phyloP scores from a whole-genome alignment of 2,113 vertebrate species.

The Hyperopisus bebe region DNA sequence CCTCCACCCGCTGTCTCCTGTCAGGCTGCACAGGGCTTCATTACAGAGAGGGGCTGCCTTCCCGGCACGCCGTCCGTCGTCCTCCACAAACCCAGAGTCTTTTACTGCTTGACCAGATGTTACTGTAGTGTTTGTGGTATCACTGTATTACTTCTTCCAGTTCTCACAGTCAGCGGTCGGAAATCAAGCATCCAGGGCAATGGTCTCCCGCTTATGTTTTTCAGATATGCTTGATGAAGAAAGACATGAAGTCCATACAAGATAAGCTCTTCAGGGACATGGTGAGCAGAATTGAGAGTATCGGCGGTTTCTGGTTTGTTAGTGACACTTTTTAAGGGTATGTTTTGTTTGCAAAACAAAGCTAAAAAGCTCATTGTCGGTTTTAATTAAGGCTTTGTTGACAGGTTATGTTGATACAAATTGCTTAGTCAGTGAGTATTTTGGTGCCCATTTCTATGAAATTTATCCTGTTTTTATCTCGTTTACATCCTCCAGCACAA shows the following conservation, averaged over 20 bases:
- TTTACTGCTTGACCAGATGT: background rate
- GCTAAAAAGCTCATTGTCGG: background rate
- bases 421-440: background rate
- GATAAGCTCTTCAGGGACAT: constrained; percentile 60
- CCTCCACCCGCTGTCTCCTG: too few relatives aligned
- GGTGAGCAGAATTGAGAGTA: constrained; percentile 44
- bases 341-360: background rate
- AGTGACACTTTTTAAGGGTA: background rate
- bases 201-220: constrained; percentile 32
- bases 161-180: background rate
- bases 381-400: background rate
- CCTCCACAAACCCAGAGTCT: background rate
- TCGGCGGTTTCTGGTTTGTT: background rate
- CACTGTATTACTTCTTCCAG: background rate
- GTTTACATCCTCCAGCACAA: constrained; percentile 47
- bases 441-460: background rate
- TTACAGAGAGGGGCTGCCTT: background rate
- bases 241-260: constrained; percentile 63
- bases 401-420: background rate
- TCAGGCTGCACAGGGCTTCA: background rate
- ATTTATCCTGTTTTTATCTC: background rate
- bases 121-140: background rate
- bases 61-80: too few relatives aligned
- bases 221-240: constrained; percentile 62
- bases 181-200: background rate